phyloP scores from a whole-genome alignment of 1,140 invertebrate species.

The Bilobella aurantiaca region DNA sequence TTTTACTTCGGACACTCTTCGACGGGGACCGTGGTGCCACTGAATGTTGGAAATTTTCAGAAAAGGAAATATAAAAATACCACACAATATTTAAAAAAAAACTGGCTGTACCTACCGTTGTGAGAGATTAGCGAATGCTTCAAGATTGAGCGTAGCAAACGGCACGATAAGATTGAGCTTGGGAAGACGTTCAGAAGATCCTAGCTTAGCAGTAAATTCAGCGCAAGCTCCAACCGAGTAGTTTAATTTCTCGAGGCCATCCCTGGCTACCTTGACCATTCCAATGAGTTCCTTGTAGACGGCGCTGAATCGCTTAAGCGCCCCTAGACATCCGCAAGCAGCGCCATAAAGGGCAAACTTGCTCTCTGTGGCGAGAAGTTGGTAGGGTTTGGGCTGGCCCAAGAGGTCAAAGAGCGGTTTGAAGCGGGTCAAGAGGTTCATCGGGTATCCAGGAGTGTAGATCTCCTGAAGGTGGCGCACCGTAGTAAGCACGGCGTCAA shows the following conservation, averaged over 20 bases:
- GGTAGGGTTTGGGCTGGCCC: neutral
- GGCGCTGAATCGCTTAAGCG: neutral
- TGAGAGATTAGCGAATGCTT: neutral
- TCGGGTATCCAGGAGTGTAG: neutral
- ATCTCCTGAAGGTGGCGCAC: neutral
- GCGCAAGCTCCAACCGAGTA: neutral
- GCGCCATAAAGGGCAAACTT: neutral
- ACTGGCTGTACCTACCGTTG: neutral
- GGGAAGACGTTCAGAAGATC: neutral
- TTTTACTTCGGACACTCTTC: neutral
- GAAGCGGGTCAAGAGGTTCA: neutral
- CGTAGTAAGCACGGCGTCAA: neutral
- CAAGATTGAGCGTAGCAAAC: neutral
- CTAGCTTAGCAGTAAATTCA: neutral
- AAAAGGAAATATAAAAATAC: too few relatives aligned
- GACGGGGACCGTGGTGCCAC: neutral
- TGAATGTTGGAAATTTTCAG: too few relatives aligned
- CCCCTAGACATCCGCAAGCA: neutral
- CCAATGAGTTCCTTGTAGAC: neutral
- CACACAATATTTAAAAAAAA: too few relatives aligned
- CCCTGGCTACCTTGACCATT: neutral
- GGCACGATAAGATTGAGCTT: neutral
- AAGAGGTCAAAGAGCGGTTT: neutral
- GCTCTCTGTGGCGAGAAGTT: conserved; percentile 1
- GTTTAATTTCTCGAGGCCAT: neutral